Percentiles rank a stretch among this genome's conserved stretches.
These are phyloP conservation scores for Pseudonaja textilis DNA, from an alignment of 2,113 vertebrate species.

Conservation along the genomic window DNA sequence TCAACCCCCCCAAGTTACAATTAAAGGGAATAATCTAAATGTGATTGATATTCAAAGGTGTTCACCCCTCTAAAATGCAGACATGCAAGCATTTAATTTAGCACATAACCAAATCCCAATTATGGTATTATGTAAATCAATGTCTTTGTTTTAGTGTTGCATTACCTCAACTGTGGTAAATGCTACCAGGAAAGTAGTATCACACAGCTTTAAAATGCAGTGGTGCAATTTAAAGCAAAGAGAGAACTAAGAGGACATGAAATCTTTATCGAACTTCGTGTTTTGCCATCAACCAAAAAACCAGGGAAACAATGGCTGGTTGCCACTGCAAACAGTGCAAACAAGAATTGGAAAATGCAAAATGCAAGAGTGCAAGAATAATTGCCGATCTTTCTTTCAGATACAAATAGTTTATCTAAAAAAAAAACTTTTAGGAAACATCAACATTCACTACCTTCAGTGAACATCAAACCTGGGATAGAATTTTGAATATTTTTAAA, in stretches of 20 bases:
- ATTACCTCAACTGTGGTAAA: not conserved
- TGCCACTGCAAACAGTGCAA: not conserved
- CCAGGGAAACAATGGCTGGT: not conserved
- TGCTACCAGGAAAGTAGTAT: not conserved
- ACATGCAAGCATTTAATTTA: not conserved
- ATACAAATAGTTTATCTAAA: not conserved
- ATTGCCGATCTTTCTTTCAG: not conserved
- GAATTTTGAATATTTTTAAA: not conserved
- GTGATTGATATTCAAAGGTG: not conserved
- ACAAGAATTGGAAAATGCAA: not conserved
- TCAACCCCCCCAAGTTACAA: not conserved
- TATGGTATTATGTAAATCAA: not conserved
- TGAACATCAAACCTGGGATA: not conserved
- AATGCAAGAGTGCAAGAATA: not conserved
- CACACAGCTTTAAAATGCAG: not conserved
- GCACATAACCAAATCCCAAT: not conserved
- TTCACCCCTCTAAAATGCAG: not conserved
- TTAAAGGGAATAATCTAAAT: not conserved
- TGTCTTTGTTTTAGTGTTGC: not conserved
- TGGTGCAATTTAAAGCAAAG: not conserved
- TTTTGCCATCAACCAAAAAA: not conserved
- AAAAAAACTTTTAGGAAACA: not conserved
- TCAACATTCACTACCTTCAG: not conserved
- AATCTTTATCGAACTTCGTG: not conserved
- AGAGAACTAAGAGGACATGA: not conserved